A percentile compares a stretch with the other conserved stretches of the same genome.
Conservation (phyloP, 2,113 vertebrate genomes). For the Larimichthys crocea region DNA sequence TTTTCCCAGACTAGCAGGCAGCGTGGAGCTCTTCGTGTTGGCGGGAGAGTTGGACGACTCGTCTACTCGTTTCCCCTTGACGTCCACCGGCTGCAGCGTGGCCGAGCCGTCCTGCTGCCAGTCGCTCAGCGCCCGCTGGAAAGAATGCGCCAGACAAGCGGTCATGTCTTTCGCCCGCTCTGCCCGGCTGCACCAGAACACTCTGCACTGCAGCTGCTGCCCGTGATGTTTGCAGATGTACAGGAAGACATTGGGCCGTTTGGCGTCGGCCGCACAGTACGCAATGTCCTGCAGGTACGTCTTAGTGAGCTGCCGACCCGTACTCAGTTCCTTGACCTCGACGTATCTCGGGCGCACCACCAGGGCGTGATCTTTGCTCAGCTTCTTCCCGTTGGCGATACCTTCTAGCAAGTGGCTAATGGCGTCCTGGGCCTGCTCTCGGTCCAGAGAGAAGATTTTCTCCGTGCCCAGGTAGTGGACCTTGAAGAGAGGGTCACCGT, state of each 20-base stretch:
- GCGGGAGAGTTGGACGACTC: slow-evolving; percentile 59
- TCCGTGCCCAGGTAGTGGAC: slow-evolving; percentile 86
- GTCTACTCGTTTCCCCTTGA: slow-evolving; percentile 47
- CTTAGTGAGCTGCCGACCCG: slow-evolving; percentile 86
- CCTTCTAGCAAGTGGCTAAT: slow-evolving; percentile 80
- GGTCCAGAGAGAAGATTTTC: slow-evolving; percentile 86
- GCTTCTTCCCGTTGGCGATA: slow-evolving; percentile 74
- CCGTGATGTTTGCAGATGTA: slow-evolving; percentile 87
- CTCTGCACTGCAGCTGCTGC: slow-evolving; percentile 87
- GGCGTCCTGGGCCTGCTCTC: slow-evolving; percentile 84
- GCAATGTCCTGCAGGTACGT: slow-evolving; percentile 88
- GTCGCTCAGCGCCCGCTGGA: slow-evolving; percentile 84
- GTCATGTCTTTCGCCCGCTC: slow-evolving; percentile 85
- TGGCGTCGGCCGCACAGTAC: slow-evolving; percentile 82
- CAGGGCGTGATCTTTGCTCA: slow-evolving; percentile 84
- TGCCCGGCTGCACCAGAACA: slow-evolving; percentile 86
- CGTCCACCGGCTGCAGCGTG: slow-evolving; percentile 59
- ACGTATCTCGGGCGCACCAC: slow-evolving; percentile 86
- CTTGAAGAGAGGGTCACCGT: slow-evolving; percentile 87
- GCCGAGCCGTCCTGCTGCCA: slow-evolving; percentile 78
- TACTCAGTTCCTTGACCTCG: slow-evolving; percentile 87
- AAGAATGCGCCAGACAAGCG: slow-evolving; percentile 82
- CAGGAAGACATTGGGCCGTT: slow-evolving; percentile 84
- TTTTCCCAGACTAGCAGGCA: slow-evolving; percentile 83
- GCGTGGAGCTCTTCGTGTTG: slow-evolving; percentile 75